Conservation (phyloP, 2,797 vertebrate genomes). For the Odontamblyopus lacepedii region DNA sequence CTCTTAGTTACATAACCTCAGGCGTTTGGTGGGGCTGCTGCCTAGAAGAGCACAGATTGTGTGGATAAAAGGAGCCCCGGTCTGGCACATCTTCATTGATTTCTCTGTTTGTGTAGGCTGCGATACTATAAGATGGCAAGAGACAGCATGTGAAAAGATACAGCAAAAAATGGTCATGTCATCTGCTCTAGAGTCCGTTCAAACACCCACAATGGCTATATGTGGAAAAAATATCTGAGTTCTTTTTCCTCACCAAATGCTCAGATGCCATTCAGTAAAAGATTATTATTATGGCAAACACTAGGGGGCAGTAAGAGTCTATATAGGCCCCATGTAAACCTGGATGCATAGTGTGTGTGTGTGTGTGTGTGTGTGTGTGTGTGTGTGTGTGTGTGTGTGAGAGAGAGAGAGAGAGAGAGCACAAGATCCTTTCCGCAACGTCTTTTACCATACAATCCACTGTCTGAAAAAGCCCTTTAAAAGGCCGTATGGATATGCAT, state of each 20-base stretch:
- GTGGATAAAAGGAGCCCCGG: conserved; percentile 48
- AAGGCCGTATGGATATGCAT: conserved; percentile 62
- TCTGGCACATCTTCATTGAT: conserved; percentile 71
- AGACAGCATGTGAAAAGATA: conserved; percentile 23
- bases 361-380: conserved; percentile 22
- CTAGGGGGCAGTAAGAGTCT: conserved; percentile 72
- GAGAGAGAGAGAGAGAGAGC: background rate
- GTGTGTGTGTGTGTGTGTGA: conserved; percentile 10
- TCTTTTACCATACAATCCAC: conserved; percentile 59
- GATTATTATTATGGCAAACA: conserved; percentile 28
- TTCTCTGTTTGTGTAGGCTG: conserved; percentile 62
- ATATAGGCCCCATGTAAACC: conserved; percentile 42
- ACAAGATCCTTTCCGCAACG: conserved; percentile 50
- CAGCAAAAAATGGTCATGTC: conserved; percentile 40
- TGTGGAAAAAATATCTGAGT: conserved; percentile 56
- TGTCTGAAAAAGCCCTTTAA: conserved; percentile 60
- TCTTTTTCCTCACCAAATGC: conserved; percentile 25
- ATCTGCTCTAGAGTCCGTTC: conserved; percentile 34
- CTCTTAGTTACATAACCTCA: conserved; percentile 51
- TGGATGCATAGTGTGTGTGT: conserved; percentile 30
- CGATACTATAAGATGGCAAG: conserved; percentile 21
- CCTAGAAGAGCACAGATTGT: conserved; percentile 31
- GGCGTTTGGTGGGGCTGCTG: conserved; percentile 40
- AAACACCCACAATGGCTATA: conserved; percentile 56
- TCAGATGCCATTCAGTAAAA: conserved; percentile 32